A percentile compares a stretch with the other conserved stretches of the same genome.
phyloP scores from a whole-genome alignment of 2,888 invertebrate genomes.

The Stictocephala bisonia region DNA sequence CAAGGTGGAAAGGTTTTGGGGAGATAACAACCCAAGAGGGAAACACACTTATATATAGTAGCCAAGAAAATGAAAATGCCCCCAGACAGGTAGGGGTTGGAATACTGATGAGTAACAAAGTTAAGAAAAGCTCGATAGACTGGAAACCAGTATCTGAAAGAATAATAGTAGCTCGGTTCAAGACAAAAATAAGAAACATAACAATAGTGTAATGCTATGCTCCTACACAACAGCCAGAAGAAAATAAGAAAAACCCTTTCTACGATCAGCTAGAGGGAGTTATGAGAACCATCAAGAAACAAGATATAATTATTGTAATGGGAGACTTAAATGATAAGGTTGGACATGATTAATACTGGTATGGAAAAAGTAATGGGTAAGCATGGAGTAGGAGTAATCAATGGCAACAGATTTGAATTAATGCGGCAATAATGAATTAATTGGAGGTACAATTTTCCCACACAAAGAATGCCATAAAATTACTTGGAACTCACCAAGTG shows the following conservation, averaged over 20 bases:
- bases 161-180: not conserved
- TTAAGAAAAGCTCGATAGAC: not conserved
- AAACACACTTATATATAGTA: constrained; percentile 20
- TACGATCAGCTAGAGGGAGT: constrained; percentile 8
- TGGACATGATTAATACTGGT: no score
- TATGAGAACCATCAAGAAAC: not conserved
- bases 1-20: constrained; percentile 28
- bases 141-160: constrained; percentile 39
- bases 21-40: not conserved
- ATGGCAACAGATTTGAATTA: no score
- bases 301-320: constrained; percentile 39
- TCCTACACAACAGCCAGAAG: constrained; percentile 43
- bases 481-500: constrained; percentile 45
- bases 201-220: constrained; percentile 20
- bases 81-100: constrained; percentile 17
- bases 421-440: no score
- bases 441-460: constrained; percentile 23
- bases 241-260: constrained; percentile 38
- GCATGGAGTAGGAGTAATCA: no score
- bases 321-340: no score
- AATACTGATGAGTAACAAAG: constrained; percentile 5
- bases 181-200: not conserved
- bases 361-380: no score
- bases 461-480: constrained; percentile 37
- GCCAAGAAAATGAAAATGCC: constrained; percentile 2